Conservation (phyloP, 1,140 invertebrate species). For the Thrips palmi region DNA sequence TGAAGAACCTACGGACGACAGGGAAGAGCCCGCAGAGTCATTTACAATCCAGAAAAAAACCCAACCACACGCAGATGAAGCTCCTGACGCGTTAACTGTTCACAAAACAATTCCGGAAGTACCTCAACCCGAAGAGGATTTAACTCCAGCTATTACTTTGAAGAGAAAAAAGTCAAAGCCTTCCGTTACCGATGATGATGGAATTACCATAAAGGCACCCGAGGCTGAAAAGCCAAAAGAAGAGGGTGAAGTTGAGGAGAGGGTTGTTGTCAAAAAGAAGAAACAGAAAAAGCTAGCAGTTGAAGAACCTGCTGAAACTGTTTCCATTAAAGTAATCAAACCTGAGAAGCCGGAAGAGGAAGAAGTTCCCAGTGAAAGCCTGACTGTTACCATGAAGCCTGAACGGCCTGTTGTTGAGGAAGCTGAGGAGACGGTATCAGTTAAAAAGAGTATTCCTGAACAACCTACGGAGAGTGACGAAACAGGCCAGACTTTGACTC, state of each 20-base stretch:
- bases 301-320: conserved; percentile 17
- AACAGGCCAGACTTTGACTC: too few relatives aligned
- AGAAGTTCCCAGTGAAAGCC: too few relatives aligned
- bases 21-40: too few relatives aligned
- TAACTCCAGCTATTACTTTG: conserved; percentile 18
- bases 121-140: conserved; percentile 21
- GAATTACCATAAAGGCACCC: conserved; percentile 14
- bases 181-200: conserved; percentile 18
- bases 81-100: conserved; percentile 11
- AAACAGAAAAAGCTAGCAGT: conserved; percentile 16
- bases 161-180: conserved; percentile 22
- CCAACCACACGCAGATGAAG: conserved; percentile 14
- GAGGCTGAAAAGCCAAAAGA: conserved; percentile 18
- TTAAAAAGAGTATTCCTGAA: too few relatives aligned
- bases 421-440: too few relatives aligned
- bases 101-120: conserved; percentile 18
- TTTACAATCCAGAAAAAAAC: conserved; percentile 11
- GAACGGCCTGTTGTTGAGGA: too few relatives aligned
- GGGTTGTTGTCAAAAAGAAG: conserved; percentile 15
- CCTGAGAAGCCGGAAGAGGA: conserved; percentile 18
- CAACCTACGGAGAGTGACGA: too few relatives aligned
- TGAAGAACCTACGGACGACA: conserved; percentile 14
- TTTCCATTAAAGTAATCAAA: conserved; percentile 13
- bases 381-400: too few relatives aligned
- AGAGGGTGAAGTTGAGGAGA: conserved; percentile 23